Evolutionary conservation across 2,888 invertebrate genomes (phyloP).

Genomic region (Pocota personata): DNA sequence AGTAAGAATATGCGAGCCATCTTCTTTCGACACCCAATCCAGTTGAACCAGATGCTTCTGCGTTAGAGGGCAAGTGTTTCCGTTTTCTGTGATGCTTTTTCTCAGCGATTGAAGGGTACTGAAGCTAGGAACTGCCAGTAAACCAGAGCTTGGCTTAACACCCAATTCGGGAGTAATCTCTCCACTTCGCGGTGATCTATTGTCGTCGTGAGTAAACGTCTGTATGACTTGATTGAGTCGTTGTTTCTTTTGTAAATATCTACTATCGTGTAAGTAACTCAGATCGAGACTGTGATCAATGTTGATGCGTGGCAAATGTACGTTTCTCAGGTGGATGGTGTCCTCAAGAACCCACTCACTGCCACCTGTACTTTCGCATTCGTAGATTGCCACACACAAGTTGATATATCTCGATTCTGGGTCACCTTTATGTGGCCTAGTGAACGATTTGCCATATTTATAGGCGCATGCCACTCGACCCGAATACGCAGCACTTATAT

Average conservation of each 20-base stretch:
- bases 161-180: conserved; percentile 82
- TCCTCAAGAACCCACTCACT: conserved; percentile 97
- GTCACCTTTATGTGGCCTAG: conserved; percentile 89
- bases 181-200: conserved; percentile 85
- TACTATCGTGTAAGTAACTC: conserved; percentile 91
- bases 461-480: conserved; percentile 99
- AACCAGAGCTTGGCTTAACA: conserved; percentile 78
- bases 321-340: conserved; percentile 96
- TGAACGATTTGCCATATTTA: conserved; percentile 95
- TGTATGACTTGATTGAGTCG: conserved; percentile 91
- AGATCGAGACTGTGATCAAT: conserved; percentile 92
- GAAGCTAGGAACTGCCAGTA: conserved; percentile 94
- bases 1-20: conserved; percentile 98
- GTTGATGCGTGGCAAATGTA: conserved; percentile 92
- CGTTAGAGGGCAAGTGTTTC: conserved; percentile 94
- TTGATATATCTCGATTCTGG: conserved; percentile 93
- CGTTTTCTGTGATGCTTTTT: conserved; percentile 95
- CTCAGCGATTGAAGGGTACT: conserved; percentile 94
- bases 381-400: conserved; percentile 97
- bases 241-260: conserved; percentile 92
- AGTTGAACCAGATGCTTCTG: conserved; percentile 97
- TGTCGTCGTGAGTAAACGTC: conserved; percentile 91
- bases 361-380: conserved; percentile 99
- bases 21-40: conserved; percentile 99
- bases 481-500: conserved; percentile 98